Conservation (phyloP, 2,797 vertebrate genomes). For the Scleropages formosus region DNA sequence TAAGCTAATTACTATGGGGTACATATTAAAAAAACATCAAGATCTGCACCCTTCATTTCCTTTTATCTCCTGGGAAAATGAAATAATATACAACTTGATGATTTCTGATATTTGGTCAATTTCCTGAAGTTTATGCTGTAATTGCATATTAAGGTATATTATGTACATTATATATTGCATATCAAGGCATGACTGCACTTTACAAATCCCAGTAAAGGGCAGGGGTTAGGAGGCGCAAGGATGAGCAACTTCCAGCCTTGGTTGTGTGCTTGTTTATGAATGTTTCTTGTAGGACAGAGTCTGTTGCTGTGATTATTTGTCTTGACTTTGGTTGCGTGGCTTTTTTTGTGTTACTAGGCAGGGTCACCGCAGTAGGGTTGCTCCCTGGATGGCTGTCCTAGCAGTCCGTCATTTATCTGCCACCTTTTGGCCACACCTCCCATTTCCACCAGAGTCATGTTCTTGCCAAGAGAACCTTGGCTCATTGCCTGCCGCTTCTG, state of each 20-base stretch:
- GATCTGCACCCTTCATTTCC: no score
- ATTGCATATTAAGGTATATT: neutral
- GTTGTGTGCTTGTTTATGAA: no score
- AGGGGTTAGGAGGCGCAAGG: no score
- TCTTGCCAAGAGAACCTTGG: conserved; percentile 12
- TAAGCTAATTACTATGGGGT: no score
- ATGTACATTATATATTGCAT: neutral
- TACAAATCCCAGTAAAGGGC: neutral
- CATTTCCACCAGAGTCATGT: neutral
- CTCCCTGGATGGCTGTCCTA: neutral
- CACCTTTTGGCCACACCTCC: neutral
- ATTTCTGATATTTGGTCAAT: no score
- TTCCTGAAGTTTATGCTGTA: neutral
- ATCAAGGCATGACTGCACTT: neutral
- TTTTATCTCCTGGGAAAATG: no score
- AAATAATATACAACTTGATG: no score
- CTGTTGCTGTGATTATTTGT: neutral
- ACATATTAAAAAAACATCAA: no score
- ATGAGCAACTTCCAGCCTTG: no score
- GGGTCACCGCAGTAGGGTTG: neutral
- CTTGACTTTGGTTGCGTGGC: neutral
- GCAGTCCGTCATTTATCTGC: neutral
- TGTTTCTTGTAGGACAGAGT: no score
- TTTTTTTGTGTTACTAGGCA: neutral
- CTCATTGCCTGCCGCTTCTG: neutral